Percentiles rank a stretch among this genome's conserved stretches.
phyloP scores from a whole-genome alignment of 2,888 invertebrate species.

The Hyles lineata region DNA sequence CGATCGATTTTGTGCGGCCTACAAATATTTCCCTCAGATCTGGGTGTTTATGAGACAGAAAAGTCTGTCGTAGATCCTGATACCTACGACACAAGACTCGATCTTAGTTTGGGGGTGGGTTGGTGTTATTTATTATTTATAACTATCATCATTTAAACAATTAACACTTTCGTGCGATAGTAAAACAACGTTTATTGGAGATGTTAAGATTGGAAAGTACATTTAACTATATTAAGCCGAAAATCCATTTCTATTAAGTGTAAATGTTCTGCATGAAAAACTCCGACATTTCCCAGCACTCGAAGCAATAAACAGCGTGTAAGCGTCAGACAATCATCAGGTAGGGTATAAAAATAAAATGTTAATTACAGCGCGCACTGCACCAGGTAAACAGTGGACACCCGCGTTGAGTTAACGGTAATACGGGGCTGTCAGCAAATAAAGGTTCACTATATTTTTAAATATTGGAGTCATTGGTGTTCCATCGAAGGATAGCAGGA shows the following conservation, averaged over 20 bases:
- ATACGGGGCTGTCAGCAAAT: constrained; percentile 36
- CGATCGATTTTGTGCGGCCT: no score
- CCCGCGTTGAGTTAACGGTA: constrained; percentile 54
- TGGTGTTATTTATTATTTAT: no score
- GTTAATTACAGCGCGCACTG: constrained; percentile 61
- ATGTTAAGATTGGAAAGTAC: background rate
- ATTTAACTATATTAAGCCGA: background rate
- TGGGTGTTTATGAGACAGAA: no score
- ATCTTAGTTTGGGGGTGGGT: no score
- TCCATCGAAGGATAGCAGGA: background rate
- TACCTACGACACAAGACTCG: no score
- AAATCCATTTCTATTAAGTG: background rate
- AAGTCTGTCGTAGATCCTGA: no score
- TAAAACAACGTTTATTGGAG: no score
- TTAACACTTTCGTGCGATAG: no score
- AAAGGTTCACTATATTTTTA: constrained; percentile 34
- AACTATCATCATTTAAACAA: no score
- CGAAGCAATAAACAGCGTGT: constrained; percentile 18
- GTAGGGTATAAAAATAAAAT: constrained; percentile 57
- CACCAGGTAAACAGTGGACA: constrained; percentile 70
- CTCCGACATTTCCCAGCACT: background rate
- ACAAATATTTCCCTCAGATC: no score
- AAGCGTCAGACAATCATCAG: constrained; percentile 25
- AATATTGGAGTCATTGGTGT: background rate
- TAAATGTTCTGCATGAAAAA: background rate